Percentiles rank a stretch among this genome's conserved stretches.
Evolutionary conservation across 2,797 vertebrate genomes (phyloP).

Genomic region (Malacoctenus gilli): DNA sequence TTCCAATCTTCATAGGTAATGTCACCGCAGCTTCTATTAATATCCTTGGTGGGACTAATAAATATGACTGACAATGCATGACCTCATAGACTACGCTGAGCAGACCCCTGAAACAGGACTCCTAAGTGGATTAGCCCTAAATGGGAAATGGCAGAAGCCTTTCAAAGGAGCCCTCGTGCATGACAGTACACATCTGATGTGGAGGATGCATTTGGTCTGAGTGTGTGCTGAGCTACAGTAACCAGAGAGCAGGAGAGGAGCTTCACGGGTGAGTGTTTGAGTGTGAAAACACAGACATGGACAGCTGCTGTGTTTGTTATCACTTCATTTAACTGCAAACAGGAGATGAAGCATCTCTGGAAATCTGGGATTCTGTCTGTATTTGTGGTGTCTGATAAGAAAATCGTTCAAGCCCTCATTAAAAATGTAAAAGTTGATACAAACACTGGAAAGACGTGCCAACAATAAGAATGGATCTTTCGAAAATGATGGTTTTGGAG

Average conservation of each 20-base stretch:
- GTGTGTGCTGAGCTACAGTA: not conserved
- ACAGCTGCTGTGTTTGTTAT: not conserved
- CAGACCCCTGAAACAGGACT: constrained; percentile 63
- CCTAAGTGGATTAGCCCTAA: constrained; percentile 68
- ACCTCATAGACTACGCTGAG: constrained; percentile 53
- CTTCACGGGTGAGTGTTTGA: not conserved
- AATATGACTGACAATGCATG: constrained; percentile 57
- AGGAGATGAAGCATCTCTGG: not conserved
- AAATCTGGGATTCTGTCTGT: too few species aligned
- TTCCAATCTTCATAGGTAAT: not conserved
- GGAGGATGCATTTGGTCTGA: not conserved
- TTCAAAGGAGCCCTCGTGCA: constrained; percentile 51
- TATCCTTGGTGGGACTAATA: constrained; percentile 44
- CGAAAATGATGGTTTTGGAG: too few species aligned
- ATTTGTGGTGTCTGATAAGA: too few species aligned
- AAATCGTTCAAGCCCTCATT: too few species aligned
- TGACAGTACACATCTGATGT: constrained; percentile 13
- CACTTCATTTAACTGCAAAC: not conserved
- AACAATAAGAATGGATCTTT: too few species aligned
- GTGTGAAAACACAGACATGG: not conserved
- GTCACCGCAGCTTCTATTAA: constrained; percentile 43
- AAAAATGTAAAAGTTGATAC: too few species aligned
- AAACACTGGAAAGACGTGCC: too few species aligned
- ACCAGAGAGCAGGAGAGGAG: too few species aligned
- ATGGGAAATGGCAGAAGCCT: constrained; percentile 52